Evolutionary conservation across 2,113 vertebrate genomes (phyloP).

Genomic region (Elephantulus edwardii): DNA sequence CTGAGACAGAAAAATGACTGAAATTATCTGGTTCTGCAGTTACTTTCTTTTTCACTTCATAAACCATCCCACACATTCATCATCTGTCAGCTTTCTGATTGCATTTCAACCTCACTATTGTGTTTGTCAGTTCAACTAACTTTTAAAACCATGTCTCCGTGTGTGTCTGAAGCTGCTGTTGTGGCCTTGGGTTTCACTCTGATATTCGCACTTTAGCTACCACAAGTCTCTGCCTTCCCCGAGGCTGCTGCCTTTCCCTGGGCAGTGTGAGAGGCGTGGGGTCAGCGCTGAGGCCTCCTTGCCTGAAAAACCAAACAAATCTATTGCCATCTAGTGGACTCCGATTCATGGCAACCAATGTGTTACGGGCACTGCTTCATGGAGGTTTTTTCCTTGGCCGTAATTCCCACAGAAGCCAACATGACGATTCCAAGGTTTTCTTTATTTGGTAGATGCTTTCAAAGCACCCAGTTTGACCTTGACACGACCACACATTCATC

Average conservation of each 20-base stretch:
- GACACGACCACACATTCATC: too few species aligned
- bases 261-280: not conserved
- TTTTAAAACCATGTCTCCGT: not conserved
- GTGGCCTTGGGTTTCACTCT: not conserved
- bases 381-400: not conserved
- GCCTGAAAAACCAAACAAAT: not conserved
- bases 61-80: constrained; percentile 56
- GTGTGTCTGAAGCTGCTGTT: not conserved
- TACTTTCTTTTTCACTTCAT: constrained; percentile 64
- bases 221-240: not conserved
- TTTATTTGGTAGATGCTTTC: too few species aligned
- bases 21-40: constrained; percentile 66
- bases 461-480: too few species aligned
- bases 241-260: not conserved
- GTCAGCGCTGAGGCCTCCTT: not conserved
- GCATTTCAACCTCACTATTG: constrained; percentile 10
- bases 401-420: not conserved
- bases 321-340: not conserved
- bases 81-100: constrained; percentile 5
- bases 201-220: not conserved
- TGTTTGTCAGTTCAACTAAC: constrained; percentile 17
- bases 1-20: constrained; percentile 73
- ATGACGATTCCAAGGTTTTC: not conserved
- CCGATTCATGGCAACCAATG: not conserved
- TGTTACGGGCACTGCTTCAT: not conserved